Conservation (phyloP, 2,113 vertebrate species). For the Pygoscelis antarcticus region DNA sequence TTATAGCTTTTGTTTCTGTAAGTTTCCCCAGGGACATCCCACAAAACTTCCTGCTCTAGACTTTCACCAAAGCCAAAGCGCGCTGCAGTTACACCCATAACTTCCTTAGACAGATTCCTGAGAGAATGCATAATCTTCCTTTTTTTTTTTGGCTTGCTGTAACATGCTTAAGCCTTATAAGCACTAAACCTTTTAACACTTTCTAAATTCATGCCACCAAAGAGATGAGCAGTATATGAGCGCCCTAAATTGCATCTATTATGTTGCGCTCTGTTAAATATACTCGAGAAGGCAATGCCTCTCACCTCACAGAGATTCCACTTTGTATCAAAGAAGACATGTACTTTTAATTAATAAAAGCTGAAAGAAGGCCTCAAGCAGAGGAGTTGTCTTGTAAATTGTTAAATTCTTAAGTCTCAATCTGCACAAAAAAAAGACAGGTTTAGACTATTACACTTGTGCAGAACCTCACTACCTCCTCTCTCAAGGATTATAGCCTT, state of each 20-base stretch:
- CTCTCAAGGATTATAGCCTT: background rate
- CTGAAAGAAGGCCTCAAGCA: background rate
- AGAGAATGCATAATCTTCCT: background rate
- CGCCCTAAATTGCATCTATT: background rate
- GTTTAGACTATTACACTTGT: background rate
- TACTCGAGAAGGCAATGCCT: background rate
- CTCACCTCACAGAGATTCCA: background rate
- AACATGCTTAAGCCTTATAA: background rate
- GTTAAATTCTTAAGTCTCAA: background rate
- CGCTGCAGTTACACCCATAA: background rate
- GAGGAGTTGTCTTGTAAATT: background rate
- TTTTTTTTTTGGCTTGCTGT: background rate
- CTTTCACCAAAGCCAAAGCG: conserved; percentile 1
- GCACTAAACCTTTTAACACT: background rate
- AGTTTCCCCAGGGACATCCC: background rate
- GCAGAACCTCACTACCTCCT: background rate
- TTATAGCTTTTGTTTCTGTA: conserved; percentile 5
- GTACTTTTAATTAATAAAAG: background rate
- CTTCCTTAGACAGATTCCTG: conserved; percentile 55
- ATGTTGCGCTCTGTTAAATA: background rate
- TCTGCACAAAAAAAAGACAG: background rate
- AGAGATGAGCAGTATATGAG: background rate
- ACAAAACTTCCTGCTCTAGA: background rate
- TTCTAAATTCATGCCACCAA: conserved; percentile 5
- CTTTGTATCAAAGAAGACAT: background rate